Evolutionary conservation across 1,140 invertebrate genomes (phyloP).

Genomic region (Musca vetustissima): DNA sequence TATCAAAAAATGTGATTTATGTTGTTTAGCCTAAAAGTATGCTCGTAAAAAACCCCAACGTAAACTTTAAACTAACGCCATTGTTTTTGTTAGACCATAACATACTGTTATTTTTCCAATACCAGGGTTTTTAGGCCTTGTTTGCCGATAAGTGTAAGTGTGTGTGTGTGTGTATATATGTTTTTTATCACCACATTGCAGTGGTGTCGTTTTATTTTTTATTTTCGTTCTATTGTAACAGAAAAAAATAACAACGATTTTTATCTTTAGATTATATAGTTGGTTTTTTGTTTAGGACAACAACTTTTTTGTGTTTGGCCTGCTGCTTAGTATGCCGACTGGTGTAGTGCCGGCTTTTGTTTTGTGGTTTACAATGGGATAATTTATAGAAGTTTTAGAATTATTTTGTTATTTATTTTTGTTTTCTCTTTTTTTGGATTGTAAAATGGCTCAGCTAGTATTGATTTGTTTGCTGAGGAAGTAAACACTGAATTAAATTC

Average conservation of each 20-base stretch:
- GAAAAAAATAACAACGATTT: slow-evolving; percentile 3
- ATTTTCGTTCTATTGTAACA: background rate
- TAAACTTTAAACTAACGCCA: too few species aligned
- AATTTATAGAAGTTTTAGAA: too few species aligned
- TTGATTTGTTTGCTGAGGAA: too few species aligned
- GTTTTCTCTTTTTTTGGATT: too few species aligned
- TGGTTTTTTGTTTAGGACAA: background rate
- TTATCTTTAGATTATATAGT: slow-evolving; percentile 3
- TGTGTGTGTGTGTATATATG: background rate
- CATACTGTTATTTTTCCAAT: background rate
- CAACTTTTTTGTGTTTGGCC: background rate
- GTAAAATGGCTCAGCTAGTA: too few species aligned
- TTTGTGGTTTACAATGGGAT: slow-evolving; percentile 3
- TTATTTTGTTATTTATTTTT: too few species aligned
- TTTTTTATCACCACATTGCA: slow-evolving; percentile 4
- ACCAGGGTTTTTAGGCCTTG: background rate
- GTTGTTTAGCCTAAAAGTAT: slow-evolving; percentile 2
- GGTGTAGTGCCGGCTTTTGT: background rate
- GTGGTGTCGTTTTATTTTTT: background rate
- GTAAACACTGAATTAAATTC: too few species aligned
- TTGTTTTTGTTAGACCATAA: too few species aligned
- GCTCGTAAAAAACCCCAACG: too few species aligned
- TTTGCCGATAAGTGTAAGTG: background rate
- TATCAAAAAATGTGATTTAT: slow-evolving; percentile 15
- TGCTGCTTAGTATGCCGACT: background rate